A percentile compares a stretch with the other conserved stretches of the same genome.
These are phyloP conservation scores for Hypena proboscidalis DNA, from an alignment of 2,888 invertebrate species.

Conservation along the genomic window DNA sequence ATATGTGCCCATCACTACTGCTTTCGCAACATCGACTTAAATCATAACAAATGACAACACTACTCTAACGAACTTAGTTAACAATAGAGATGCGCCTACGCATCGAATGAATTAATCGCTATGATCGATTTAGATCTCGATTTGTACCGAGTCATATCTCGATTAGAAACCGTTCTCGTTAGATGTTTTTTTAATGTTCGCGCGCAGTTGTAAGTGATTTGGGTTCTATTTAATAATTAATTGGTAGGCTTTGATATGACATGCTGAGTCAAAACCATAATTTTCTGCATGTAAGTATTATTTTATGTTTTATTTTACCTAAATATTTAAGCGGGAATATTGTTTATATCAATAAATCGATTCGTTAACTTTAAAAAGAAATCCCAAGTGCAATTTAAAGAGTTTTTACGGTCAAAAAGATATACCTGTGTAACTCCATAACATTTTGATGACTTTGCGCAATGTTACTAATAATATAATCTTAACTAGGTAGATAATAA, in stretches of 20 bases:
- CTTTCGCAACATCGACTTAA: constrained; percentile 27
- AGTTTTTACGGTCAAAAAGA: no score
- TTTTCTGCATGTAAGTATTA: background rate
- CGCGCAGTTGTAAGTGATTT: constrained; percentile 10
- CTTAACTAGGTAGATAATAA: no score
- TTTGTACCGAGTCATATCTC: constrained; percentile 33
- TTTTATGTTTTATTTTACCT: background rate
- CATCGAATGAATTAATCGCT: constrained; percentile 41
- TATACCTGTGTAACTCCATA: no score
- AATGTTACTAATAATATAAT: no score
- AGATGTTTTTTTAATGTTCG: constrained; percentile 30
- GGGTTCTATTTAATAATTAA: constrained; percentile 17
- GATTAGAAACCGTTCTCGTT: constrained; percentile 33
- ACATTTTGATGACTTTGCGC: no score
- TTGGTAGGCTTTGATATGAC: constrained; percentile 14
- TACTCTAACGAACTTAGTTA: constrained; percentile 37
- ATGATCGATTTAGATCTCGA: constrained; percentile 39
- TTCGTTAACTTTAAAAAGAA: no score
- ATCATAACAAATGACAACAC: constrained; percentile 38
- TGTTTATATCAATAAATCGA: no score
- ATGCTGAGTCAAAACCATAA: constrained; percentile 6
- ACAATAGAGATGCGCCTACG: constrained; percentile 49
- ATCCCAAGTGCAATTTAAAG: no score
- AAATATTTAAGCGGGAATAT: no score
- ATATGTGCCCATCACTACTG: constrained; percentile 7